Conservation (phyloP, 1,140 invertebrate species). For the Cecropterus lyciades region DNA sequence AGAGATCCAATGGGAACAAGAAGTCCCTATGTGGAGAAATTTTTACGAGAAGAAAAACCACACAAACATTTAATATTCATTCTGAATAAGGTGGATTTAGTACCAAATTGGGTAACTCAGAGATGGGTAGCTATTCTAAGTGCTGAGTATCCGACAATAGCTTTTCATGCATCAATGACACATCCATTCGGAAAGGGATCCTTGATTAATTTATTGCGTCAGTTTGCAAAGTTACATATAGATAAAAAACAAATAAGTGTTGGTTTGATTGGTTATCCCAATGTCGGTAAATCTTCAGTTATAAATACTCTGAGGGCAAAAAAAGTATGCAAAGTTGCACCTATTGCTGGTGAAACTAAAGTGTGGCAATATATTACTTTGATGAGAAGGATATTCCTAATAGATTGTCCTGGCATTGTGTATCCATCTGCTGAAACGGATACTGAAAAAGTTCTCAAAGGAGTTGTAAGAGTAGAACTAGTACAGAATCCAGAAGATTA, state of each 20-base stretch:
- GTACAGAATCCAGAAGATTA: constrained; percentile 98
- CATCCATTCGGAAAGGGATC: constrained; percentile 99
- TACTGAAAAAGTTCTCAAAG: constrained; percentile 98
- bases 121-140: constrained; percentile 97
- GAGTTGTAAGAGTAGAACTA: constrained; percentile 97
- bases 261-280: constrained; percentile 99
- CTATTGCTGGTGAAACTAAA: constrained; percentile 99
- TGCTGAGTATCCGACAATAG: constrained; percentile 97
- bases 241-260: constrained; percentile 99
- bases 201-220: constrained; percentile 97
- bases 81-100: constrained; percentile 97
- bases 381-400: constrained; percentile 98
- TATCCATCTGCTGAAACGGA: constrained; percentile 97
- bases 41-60: constrained; percentile 94
- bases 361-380: constrained; percentile 99
- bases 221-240: constrained; percentile 97
- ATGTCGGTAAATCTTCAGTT: constrained; percentile 99
- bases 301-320: constrained; percentile 98
- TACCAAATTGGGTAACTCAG: constrained; percentile 98
- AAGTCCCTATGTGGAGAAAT: constrained; percentile 96
- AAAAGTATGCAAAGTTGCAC: constrained; percentile 99
- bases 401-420: constrained; percentile 99
- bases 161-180: constrained; percentile 98
- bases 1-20: constrained; percentile 98
- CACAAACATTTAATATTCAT: constrained; percentile 98